Conservation (phyloP, 1,140 invertebrate genomes). For the Orchesella cincta region DNA sequence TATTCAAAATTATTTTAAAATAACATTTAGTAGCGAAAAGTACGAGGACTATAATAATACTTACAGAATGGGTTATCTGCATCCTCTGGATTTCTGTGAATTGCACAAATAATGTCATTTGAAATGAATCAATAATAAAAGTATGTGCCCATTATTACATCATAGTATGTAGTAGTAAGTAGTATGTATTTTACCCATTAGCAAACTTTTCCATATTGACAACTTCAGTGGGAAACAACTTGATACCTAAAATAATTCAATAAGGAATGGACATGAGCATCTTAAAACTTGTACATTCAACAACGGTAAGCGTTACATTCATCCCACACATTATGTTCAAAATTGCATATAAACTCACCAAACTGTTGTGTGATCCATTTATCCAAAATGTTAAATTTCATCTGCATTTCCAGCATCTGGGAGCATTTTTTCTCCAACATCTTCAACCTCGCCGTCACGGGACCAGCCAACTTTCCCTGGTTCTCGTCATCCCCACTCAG, state of each 20-base stretch:
- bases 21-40: too few species aligned
- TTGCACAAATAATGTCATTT: background rate
- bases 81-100: constrained; percentile 9
- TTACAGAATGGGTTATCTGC: constrained; percentile 43
- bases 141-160: too few species aligned
- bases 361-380: constrained; percentile 37
- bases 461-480: background rate
- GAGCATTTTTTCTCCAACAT: constrained; percentile 34
- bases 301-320: background rate
- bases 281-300: background rate
- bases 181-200: background rate
- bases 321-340: background rate
- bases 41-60: background rate
- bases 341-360: constrained; percentile 22
- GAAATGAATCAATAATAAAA: too few species aligned
- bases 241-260: constrained; percentile 11
- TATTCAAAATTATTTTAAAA: too few species aligned
- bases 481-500: background rate
- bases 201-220: background rate
- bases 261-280: background rate
- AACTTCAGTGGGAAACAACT: background rate
- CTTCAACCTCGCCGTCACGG: constrained; percentile 30
- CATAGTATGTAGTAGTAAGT: too few species aligned
- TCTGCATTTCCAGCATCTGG: constrained; percentile 20
- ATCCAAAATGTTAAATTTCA: constrained; percentile 37